A percentile compares a stretch with the other conserved stretches of the same genome.
Conservation (phyloP, 2,888 invertebrate genomes). For the Brenthis daphne region DNA sequence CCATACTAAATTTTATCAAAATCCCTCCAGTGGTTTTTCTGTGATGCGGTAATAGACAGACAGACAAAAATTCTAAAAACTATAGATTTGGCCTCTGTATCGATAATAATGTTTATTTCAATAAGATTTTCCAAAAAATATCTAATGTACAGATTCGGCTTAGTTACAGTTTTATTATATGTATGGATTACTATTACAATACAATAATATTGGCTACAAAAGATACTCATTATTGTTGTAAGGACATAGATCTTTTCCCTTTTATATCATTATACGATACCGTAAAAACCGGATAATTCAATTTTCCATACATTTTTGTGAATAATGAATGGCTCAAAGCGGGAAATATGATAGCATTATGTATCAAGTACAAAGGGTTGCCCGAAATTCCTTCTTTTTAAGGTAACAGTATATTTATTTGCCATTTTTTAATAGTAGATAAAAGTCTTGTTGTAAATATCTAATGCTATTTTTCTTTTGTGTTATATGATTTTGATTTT, state of each 20-base stretch:
- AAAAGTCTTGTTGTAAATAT: background rate
- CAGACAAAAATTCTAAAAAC: too few relatives aligned
- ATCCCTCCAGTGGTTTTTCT: too few relatives aligned
- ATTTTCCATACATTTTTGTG: conserved; percentile 29
- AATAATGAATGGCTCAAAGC: conserved; percentile 29
- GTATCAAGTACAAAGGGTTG: conserved; percentile 30
- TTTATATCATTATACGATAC: conserved; percentile 21
- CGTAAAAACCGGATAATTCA: conserved; percentile 26
- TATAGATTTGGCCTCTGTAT: too few relatives aligned
- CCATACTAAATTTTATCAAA: too few relatives aligned
- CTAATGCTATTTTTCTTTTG: conserved; percentile 2
- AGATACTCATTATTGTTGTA: conserved; percentile 1
- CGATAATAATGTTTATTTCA: too few relatives aligned
- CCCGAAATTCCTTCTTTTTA: conserved; percentile 18
- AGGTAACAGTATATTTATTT: conserved; percentile 33
- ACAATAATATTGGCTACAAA: background rate
- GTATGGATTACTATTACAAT: background rate
- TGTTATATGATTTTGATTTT: background rate
- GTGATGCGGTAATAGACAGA: too few relatives aligned
- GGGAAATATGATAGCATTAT: conserved; percentile 33
- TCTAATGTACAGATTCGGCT: too few relatives aligned
- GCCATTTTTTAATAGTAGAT: conserved; percentile 18
- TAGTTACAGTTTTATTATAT: too few relatives aligned
- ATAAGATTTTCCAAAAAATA: too few relatives aligned
- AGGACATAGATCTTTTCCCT: background rate